Base-by-base conservation (phyloP, 2,888 invertebrate species). In the Arrhopalites spinosus region DNA sequence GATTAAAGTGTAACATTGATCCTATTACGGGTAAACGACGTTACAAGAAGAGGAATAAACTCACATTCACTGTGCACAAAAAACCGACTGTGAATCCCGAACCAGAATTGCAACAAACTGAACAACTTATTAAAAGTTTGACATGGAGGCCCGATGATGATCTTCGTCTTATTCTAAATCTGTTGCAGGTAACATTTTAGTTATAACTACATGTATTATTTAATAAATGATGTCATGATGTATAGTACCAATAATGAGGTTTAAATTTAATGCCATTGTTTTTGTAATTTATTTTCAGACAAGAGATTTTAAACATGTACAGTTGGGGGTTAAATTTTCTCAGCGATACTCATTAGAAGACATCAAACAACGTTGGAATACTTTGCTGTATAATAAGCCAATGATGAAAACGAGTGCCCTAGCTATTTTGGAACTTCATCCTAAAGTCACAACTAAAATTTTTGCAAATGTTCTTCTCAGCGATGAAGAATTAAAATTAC, bases 101-200 rank as follows among this genome's bases (percentile, higher is more conserved):
- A 15, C 63, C 23, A 36, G 25, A 25, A 63, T n/a, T n/a, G n/a
- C n/a, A 36, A 36, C 36, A 5, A n/a, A 20, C 27, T 17, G 29
- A 15, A 23, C 56, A 29, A 71, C 29, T 23, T 1, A n/a, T n/a
- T n/a, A n/a, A n/a, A n/a, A 70, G 75, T 70, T 50, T 70, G 30
- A 75, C 75, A 2, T 99, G 98, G 98, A 97, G 98, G 85, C 96
- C 98, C 0, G 93, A 94, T 27, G 99, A 99, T 88, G 99, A 99
- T 87, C 87, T 98, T 36, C 93, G 95, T 0, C 88, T 99, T 0
- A 94, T 99, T 78, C 91, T 94, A 79, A 96, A 95, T 77, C 94
- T 98, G 2, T 93, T 95, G 84, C 98, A 96, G 88, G 92, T 92
- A 80, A 78, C 30, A 36, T 20, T 17, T 15, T 36, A 66, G 29